phyloP scores from a whole-genome alignment of 2,113 vertebrate species.

The Rhinolophus ferrumequinum region DNA sequence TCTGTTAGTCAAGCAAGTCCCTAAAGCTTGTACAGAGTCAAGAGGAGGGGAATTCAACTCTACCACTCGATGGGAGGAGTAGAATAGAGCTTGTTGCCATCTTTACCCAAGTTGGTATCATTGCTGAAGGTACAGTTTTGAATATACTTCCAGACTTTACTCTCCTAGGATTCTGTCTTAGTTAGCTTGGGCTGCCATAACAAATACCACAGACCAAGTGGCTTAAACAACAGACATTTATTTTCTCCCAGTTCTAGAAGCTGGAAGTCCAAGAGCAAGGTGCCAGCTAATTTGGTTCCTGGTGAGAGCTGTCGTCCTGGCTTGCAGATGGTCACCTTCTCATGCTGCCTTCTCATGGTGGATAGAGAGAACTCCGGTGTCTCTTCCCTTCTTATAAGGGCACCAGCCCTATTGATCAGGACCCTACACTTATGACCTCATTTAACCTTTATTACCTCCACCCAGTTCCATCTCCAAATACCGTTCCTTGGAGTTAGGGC shows the following conservation, averaged over 20 bases:
- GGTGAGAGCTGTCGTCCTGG: background rate
- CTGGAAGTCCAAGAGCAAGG: background rate
- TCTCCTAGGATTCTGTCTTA: background rate
- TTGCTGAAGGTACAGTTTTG: background rate
- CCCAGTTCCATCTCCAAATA: background rate
- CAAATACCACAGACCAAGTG: background rate
- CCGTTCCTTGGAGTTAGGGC: background rate
- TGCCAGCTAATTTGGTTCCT: background rate
- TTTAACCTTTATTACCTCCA: background rate
- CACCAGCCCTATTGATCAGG: background rate
- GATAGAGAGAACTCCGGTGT: no score
- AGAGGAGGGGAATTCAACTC: background rate
- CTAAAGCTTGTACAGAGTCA: background rate
- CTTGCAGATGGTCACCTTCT: background rate
- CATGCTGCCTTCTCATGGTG: fast-evolving
- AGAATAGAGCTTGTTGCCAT: background rate
- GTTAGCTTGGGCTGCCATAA: background rate
- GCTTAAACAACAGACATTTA: background rate
- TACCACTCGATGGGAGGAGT: background rate
- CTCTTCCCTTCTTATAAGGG: background rate
- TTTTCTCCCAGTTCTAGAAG: background rate
- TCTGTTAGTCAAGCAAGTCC: background rate
- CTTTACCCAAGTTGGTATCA: background rate
- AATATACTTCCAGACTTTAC: background rate
- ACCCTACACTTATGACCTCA: background rate